Base-by-base conservation (phyloP, 2,888 invertebrate species). In the Amblyteles armatorius region DNA sequence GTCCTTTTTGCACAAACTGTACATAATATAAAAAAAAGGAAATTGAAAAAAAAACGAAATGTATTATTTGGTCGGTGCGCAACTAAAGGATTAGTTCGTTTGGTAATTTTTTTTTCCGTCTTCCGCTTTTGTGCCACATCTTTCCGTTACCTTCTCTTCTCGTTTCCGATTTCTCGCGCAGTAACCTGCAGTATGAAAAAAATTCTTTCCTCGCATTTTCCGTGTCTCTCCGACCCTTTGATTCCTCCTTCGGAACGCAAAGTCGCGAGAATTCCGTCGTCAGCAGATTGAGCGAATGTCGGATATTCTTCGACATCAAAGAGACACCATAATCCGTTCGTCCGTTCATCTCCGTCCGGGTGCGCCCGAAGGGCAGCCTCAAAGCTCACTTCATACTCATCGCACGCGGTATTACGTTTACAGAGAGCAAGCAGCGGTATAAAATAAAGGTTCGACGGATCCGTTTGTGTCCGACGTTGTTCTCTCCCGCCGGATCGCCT, bases 261-360 rank as follows among this genome's bases (percentile, higher is more conserved):
- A 69, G 69, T 74, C 26, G 69, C 71, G 63, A 73, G 73, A 19
- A 48, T 67, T 67, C 44, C 69, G 13, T 44, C 40, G 11, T 55
- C 72, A n/a, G 36, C 13, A 55, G 29, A 40, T 44, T 50, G 19
- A 16, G 22, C 33, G 73, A 52, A 79, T 68, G 85, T 83, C 67
- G 55, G 60, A 87, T 78, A 84, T 87, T 85, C 83, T 82, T 72
- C 78, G 71, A 84, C 77, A 83, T 82, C 85, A 85, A 87, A 87
- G 84, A 76, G 78, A 71, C 71, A 5, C 13, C 68, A 4, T 33
- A 81, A 81, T 65, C 22, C 50, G 40, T 16, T 22, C 5, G 9
- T 65, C 19, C 33, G 44, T 16, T 74, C 22, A 19, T 55, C 55
- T 55, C 55, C 55, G 22, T 55, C 7, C 3, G 55, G n/a, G 0